Evolutionary conservation across 2,797 vertebrate species (phyloP), one percentile per base, ranked within the genome.

Genomic region (Thamnophis elegans): DNA sequence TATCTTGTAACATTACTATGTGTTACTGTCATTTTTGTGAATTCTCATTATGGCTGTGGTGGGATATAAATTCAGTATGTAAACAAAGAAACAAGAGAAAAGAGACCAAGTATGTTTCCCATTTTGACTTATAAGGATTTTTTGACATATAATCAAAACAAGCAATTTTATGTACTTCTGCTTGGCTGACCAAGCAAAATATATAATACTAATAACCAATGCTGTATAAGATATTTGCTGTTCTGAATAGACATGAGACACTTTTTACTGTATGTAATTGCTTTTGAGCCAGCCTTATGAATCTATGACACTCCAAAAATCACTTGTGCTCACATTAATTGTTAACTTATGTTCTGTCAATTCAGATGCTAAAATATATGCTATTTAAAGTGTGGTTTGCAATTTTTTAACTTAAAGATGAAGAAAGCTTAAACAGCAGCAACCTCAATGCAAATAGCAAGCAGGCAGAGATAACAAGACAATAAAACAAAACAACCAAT

Each of bases 251-350:
- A 93, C 92, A 91, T 91, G 94, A 95, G 93, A 0, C 68, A 58
- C 32, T 93, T 93, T 95, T 95, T 95, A 95, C 93, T 95, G 68
- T 85, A 9, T 68, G 85, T 89, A 94, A 96, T 92, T 94, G 94
- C 91, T 95, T 94, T 3, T 95, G 94, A 96, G 91, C 93, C 95
- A 95, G 93, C 95, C 96, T 95, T 91, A 93, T 95, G 95, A 82
- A 94, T 92, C 92, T 90, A 26, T 88, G 92, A 91, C 92, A 95
- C 60, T 82, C 91, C 91, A 18, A 95, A 90, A 90, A 92, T 93
- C 89, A 91, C 95, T 95, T 16, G 73, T 55, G 1, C 82, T 94
- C 36, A 6, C 88, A 96, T 87, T 95, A 95, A 93, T 95, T 94
- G 90, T 60, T 94, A 94, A 90, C 28, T 89, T 92, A 62, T n/a